Evolutionary conservation across 1,140 invertebrate genomes (phyloP), one percentile per base, ranked within the genome.

Genomic region (Drosophila hydei): DNA sequence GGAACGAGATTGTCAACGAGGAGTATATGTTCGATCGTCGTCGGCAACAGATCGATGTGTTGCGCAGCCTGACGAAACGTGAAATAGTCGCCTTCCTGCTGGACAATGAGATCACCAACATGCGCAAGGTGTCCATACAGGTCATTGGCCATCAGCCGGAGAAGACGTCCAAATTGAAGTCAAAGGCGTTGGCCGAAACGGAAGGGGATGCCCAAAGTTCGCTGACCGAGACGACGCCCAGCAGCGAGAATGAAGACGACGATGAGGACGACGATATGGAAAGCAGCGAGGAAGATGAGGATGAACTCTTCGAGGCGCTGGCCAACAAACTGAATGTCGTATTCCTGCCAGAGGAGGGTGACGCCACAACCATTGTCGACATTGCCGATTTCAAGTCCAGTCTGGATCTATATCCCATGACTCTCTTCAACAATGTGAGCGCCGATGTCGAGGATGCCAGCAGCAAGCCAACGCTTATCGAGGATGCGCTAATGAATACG

Each of bases 21-120:
- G 93, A 95, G 21, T 96, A 95, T 58, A 91, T 94, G 48, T 97
- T 96, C 78, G 94, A 96, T 83, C 93, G 95, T 2, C 62, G 74
- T 0, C 85, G 83, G 0, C 73, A 73, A 1, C 89, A 94, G 90
- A 91, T 93, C 0, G 92, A 93, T 0, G 92, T 92, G 0, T 80
- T 94, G 43, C 92, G 93, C 59, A 90, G 85, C 18, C 72, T 94
- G 3, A 92, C 74, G 23, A 79, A 94, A 19, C 67, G 92, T 0
- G 93, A 95, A 42, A 85, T 96, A 3, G 92, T 91, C 56, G 90
- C 92, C 3, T 96, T 95, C 93, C 93, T 95, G 3, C 77, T 93
- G 0, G 89, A 93, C 3, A 93, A 95, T 0, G 92, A 92, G n/a
- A 93, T 94, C 0, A 93, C 91, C 25, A 93, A 94, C 19, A 91